These are phyloP conservation scores for Zosterops borbonicus DNA, from an alignment of 2,113 vertebrate genomes.

Conservation along the genomic window DNA sequence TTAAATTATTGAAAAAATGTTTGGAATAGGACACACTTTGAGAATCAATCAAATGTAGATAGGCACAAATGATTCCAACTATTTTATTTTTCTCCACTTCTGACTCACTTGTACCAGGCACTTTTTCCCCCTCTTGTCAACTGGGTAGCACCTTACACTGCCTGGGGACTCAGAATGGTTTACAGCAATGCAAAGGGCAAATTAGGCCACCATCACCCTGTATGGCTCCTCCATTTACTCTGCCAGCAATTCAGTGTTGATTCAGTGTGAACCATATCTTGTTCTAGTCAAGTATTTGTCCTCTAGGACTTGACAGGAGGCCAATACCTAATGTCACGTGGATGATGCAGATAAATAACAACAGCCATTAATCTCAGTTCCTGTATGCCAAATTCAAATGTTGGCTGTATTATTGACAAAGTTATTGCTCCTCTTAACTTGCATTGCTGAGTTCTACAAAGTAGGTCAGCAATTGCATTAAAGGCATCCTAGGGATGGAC, in stretches of 20 bases:
- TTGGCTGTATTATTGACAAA: neutral
- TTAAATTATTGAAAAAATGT: neutral
- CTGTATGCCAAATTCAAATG: neutral
- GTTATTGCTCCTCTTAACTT: neutral
- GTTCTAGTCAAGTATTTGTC: neutral
- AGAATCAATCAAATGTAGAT: neutral
- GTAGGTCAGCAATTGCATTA: neutral
- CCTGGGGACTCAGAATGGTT: neutral
- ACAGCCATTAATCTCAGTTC: neutral
- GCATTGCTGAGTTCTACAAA: neutral
- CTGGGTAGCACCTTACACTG: neutral
- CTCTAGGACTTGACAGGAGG: neutral
- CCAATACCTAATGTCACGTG: neutral
- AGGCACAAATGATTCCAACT: rapidly evolving
- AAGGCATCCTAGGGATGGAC: neutral
- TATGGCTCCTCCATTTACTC: neutral
- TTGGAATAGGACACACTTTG: neutral
- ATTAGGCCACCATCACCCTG: neutral
- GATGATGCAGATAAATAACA: neutral
- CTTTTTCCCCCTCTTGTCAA: neutral
- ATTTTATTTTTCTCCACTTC: neutral
- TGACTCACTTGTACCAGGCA: neutral
- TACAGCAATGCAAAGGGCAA: neutral
- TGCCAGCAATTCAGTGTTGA: neutral
- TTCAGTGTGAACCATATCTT: neutral